A percentile compares a stretch with the other conserved stretches of the same genome.
These are phyloP conservation scores for Illadopsis cleaveri DNA, from an alignment of 2,113 vertebrate genomes.

Conservation along the genomic window DNA sequence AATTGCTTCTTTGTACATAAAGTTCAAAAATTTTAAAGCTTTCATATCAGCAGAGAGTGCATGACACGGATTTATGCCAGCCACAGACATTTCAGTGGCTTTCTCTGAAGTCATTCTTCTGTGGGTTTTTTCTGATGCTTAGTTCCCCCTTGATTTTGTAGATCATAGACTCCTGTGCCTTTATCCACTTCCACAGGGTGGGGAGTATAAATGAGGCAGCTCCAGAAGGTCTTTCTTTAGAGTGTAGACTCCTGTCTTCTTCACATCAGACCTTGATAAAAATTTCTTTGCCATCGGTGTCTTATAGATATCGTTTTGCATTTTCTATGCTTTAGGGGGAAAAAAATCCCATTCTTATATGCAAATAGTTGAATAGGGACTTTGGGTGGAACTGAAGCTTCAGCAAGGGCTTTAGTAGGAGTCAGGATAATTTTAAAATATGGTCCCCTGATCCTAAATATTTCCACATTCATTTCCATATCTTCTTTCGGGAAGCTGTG, in stretches of 20 bases:
- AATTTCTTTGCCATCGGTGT: neutral
- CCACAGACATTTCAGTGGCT: neutral
- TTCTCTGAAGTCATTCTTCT: neutral
- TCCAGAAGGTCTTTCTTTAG: neutral
- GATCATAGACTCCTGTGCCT: neutral
- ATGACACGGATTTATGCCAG: neutral
- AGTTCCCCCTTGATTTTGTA: neutral
- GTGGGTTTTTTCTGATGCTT: neutral
- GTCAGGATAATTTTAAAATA: neutral
- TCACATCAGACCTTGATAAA: neutral
- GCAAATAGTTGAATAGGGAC: neutral
- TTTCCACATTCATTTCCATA: neutral
- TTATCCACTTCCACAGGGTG: neutral
- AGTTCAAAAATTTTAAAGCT: neutral
- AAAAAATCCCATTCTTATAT: neutral
- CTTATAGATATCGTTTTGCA: neutral
- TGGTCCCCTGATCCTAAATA: neutral
- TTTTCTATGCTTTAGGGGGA: neutral
- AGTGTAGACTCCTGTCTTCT: neutral
- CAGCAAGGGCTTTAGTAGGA: neutral
- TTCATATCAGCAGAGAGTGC: neutral
- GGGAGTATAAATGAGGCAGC: neutral
- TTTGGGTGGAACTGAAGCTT: neutral
- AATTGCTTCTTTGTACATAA: slow-evolving; percentile 9
- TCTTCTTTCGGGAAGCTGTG: neutral